phyloP scores from a whole-genome alignment of 2,113 vertebrate species.

The Podilymbus podiceps region DNA sequence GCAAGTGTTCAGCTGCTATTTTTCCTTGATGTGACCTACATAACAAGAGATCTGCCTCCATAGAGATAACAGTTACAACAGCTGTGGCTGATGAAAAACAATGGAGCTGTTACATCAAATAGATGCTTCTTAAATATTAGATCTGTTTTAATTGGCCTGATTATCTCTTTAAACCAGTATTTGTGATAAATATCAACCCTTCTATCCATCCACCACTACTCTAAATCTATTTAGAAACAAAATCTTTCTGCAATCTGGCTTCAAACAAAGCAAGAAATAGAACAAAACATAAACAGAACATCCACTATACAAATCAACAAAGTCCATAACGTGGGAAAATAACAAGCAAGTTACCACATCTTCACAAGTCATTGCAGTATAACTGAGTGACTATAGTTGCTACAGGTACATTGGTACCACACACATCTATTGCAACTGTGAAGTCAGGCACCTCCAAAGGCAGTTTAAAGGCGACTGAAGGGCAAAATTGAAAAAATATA shows the following conservation, averaged over 20 bases:
- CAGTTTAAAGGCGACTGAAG: background rate
- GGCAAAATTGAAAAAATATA: background rate
- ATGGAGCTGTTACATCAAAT: slow-evolving; percentile 62
- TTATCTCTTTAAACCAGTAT: slow-evolving; percentile 52
- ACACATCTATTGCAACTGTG: background rate
- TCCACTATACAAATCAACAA: background rate
- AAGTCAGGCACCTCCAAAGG: background rate
- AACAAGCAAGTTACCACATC: background rate
- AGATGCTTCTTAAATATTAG: slow-evolving; percentile 39
- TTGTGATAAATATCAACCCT: slow-evolving; percentile 18
- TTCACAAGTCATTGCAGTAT: background rate
- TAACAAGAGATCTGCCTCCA: slow-evolving; percentile 65
- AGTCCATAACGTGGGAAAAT: background rate
- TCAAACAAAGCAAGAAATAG: background rate
- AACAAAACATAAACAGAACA: background rate
- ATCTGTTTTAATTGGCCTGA: slow-evolving; percentile 53
- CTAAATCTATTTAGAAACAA: background rate
- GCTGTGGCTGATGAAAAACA: slow-evolving; percentile 66
- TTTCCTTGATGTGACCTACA: slow-evolving; percentile 71
- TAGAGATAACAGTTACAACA: slow-evolving; percentile 63
- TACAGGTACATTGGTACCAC: background rate
- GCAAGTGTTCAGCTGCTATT: slow-evolving; percentile 54
- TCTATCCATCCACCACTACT: background rate
- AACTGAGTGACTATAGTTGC: background rate
- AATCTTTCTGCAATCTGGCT: background rate